A percentile compares a stretch with the other conserved stretches of the same genome.
phyloP scores from a whole-genome alignment of 2,888 invertebrate species.

The Conomelus anceps region DNA sequence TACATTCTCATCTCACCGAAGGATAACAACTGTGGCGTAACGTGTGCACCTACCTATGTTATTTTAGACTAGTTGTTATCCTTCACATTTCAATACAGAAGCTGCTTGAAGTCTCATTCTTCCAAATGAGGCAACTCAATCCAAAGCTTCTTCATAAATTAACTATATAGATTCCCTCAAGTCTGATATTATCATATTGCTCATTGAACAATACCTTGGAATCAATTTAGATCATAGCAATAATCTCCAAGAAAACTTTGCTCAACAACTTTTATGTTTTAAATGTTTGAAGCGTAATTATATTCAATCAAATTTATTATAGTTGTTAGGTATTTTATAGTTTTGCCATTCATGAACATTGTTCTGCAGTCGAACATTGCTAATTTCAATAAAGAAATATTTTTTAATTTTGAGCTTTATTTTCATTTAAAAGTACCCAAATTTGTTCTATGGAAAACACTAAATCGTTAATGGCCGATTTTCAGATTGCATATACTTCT shows the following conservation, averaged over 20 bases:
- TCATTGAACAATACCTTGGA: not conserved
- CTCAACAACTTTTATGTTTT: too few relatives aligned
- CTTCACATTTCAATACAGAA: too few relatives aligned
- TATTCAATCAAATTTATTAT: not conserved
- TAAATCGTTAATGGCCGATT: too few relatives aligned
- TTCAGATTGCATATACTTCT: too few relatives aligned
- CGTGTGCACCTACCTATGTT: conserved; percentile 78
- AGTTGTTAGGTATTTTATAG: not conserved
- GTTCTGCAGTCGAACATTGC: too few relatives aligned
- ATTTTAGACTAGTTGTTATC: not conserved
- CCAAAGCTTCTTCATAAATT: too few relatives aligned
- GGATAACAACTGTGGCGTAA: conserved; percentile 91
- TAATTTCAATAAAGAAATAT: not conserved
- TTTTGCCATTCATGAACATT: not conserved
- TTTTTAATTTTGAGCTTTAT: not conserved
- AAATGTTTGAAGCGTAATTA: not conserved
- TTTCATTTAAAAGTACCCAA: not conserved
- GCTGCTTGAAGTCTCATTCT: not conserved
- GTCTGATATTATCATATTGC: not conserved
- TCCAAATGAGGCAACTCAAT: not conserved
- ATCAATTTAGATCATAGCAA: not conserved
- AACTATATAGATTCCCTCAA: not conserved
- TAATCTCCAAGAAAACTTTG: not conserved
- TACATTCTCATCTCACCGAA: conserved; percentile 85
- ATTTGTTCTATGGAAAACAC: too few relatives aligned